Evolutionary conservation across 2,113 vertebrate genomes (phyloP).

Genomic region (Mobula birostris): DNA sequence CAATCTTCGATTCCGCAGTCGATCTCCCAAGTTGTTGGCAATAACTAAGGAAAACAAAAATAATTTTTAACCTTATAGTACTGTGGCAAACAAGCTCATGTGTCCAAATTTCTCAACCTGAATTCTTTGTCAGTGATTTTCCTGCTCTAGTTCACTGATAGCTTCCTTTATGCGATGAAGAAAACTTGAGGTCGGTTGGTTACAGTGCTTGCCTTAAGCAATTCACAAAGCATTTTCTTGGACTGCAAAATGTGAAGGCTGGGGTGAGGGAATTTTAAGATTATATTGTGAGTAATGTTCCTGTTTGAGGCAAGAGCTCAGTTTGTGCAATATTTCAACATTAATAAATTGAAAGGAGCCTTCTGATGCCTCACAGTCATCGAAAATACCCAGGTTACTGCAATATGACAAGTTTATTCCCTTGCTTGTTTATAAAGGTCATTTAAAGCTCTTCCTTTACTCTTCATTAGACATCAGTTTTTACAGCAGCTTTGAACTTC

Average conservation of each 20-base stretch:
- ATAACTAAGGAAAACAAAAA: no score
- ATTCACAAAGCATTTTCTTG: background rate
- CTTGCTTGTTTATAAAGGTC: background rate
- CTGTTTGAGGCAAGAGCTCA: background rate
- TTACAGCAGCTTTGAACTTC: background rate
- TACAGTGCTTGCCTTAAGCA: background rate
- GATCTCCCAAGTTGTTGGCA: no score
- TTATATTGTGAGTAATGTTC: background rate
- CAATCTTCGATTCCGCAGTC: no score
- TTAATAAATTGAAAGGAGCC: background rate
- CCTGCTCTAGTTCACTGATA: background rate
- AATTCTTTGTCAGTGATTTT: background rate
- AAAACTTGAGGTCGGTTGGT: background rate
- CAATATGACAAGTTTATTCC: background rate
- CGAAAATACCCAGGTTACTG: background rate
- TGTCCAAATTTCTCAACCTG: no score
- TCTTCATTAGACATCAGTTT: constrained; percentile 5
- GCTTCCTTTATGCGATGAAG: background rate
- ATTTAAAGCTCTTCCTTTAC: no score
- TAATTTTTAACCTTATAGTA: no score
- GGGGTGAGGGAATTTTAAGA: background rate
- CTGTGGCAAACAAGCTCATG: no score
- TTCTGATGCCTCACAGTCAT: background rate
- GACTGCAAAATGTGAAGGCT: background rate
- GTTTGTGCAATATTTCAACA: background rate